Percentiles rank a stretch among this genome's conserved stretches.
Evolutionary conservation across 92 coral and sea anemone species (phyloP).

Genomic region (Palythoa heliodiscus): DNA sequence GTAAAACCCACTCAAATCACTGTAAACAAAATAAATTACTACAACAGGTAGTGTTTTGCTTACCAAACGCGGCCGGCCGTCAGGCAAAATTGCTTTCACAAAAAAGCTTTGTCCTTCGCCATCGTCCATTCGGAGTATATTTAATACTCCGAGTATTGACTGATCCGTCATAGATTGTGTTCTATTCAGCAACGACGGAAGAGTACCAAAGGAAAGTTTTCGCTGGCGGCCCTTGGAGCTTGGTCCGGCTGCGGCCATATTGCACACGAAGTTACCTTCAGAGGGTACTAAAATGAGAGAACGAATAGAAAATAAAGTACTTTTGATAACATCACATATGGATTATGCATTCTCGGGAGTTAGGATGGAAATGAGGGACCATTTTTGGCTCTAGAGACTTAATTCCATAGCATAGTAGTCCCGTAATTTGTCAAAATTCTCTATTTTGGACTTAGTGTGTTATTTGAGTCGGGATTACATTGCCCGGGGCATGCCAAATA

Average conservation of each 20-base stretch:
- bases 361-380: neutral
- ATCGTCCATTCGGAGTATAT: conserved; percentile 93
- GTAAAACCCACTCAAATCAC: conserved; percentile 6
- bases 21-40: conserved; percentile 27
- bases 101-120: conserved; percentile 85
- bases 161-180: conserved; percentile 92
- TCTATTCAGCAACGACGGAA: conserved; percentile 73
- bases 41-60: conserved; percentile 42
- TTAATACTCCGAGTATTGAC: conserved; percentile 91
- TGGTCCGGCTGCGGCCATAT: conserved; percentile 82
- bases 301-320: neutral
- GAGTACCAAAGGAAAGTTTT: conserved; percentile 72
- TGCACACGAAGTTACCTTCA: conserved; percentile 48
- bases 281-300: conserved; percentile 23
- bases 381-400: conserved; percentile 32
- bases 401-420: conserved; percentile 38
- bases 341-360: conserved; percentile 16
- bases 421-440: conserved; percentile 10
- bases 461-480: conserved; percentile 33
- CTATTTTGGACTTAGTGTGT: conserved; percentile 37
- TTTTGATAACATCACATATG: conserved; percentile 27
- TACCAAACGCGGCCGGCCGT: conserved; percentile 92
- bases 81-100: conserved; percentile 91
- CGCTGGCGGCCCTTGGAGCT: conserved; percentile 68
- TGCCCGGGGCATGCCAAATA: conserved; percentile 46